phyloP scores from a whole-genome alignment of 2,888 invertebrate species.

The Pheosia gnoma region DNA sequence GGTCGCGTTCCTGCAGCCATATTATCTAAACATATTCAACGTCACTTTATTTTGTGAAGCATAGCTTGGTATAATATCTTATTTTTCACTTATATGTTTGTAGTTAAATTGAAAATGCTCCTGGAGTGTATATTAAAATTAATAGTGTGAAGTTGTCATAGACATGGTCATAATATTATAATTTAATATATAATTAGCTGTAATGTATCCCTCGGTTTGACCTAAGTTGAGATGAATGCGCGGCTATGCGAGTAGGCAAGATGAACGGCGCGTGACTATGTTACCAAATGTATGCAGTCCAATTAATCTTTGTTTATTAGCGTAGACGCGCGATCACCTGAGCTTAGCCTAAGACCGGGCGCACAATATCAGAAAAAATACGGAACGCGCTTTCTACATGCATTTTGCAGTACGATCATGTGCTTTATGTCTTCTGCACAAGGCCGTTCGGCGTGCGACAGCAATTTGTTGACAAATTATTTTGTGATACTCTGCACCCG shows the following conservation, averaged over 20 bases:
- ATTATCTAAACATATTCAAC: constrained; percentile 38
- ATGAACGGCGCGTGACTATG: too few species aligned
- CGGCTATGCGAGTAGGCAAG: too few species aligned
- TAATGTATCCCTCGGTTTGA: constrained; percentile 16
- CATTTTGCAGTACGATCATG: too few species aligned
- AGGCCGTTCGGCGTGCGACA: too few species aligned
- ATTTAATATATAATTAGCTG: constrained; percentile 29
- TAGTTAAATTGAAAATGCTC: constrained; percentile 37
- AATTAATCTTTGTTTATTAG: too few species aligned
- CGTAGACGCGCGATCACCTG: neutral
- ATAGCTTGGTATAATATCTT: constrained; percentile 38
- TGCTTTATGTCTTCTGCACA: too few species aligned
- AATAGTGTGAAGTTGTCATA: constrained; percentile 37
- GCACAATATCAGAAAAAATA: too few species aligned
- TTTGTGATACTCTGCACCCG: too few species aligned
- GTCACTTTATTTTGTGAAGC: constrained; percentile 37
- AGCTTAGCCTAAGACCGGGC: neutral
- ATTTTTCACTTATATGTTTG: constrained; percentile 22
- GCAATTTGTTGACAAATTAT: too few species aligned
- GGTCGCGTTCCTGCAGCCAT: constrained; percentile 27
- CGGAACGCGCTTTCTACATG: too few species aligned
- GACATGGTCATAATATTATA: constrained; percentile 42
- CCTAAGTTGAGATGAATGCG: neutral
- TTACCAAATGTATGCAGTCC: too few species aligned
- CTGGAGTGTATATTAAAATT: constrained; percentile 34